These are phyloP conservation scores for Chelonoidis abingdonii DNA, from an alignment of 2,113 vertebrate genomes.

Conservation along the genomic window DNA sequence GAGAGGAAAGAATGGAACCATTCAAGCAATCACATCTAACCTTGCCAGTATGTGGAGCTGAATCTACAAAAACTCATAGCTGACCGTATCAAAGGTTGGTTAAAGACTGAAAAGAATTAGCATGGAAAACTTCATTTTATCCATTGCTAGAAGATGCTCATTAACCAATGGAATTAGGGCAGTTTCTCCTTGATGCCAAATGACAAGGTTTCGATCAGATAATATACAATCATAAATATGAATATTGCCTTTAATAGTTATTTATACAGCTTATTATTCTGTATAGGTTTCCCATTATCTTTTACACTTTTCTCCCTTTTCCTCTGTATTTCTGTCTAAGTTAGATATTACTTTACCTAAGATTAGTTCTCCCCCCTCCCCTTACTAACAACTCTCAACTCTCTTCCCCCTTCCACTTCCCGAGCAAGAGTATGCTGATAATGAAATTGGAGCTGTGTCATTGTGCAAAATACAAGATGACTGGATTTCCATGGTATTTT, in stretches of 20 bases:
- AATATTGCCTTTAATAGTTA: no score
- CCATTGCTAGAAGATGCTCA: neutral
- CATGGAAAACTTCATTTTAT: neutral
- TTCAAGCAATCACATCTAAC: neutral
- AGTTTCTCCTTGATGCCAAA: no score
- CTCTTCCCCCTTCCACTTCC: neutral
- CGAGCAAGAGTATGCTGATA: neutral
- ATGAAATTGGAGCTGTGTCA: neutral
- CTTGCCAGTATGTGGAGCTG: neutral
- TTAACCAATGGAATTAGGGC: neutral
- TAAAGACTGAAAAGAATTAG: neutral
- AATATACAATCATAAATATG: no score
- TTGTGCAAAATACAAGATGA: neutral
- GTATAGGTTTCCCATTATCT: no score
- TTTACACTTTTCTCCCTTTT: neutral
- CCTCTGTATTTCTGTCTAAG: neutral
- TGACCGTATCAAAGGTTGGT: neutral
- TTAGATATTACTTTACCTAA: neutral
- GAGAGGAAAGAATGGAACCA: neutral
- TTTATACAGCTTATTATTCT: no score
- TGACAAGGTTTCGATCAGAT: no score
- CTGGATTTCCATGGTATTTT: neutral
- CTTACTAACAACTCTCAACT: neutral
- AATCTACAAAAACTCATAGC: neutral
- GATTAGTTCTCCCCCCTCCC: no score